Conservation (phyloP, 2,113 vertebrate species). For the Cochlearius cochlearius region DNA sequence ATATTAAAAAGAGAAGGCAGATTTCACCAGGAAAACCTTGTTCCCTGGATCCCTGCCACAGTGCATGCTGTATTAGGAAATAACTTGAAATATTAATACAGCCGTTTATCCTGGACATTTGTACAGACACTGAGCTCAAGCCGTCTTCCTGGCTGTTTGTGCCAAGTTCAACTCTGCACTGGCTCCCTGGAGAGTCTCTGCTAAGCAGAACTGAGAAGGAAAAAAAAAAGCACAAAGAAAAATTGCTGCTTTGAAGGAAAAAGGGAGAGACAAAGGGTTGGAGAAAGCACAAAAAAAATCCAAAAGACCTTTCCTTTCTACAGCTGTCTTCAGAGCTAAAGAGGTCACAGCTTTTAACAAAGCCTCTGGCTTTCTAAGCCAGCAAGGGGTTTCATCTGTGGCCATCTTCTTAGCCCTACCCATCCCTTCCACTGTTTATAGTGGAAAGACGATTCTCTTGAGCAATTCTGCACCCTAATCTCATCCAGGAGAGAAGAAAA, state of each 20-base stretch:
- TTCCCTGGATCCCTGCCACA: background rate
- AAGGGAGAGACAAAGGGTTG: background rate
- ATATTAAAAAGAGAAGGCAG: background rate
- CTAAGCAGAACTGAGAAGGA: background rate
- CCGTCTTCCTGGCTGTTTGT: background rate
- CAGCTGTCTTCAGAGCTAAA: background rate
- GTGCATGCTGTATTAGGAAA: background rate
- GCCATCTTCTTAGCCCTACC: background rate
- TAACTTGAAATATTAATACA: constrained; percentile 16
- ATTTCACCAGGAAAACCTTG: background rate
- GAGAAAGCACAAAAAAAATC: background rate
- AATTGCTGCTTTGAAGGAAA: background rate
- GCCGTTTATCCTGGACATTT: constrained; percentile 6
- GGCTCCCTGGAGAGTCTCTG: background rate
- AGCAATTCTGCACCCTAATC: background rate
- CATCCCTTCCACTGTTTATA: background rate
- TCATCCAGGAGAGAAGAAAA: background rate
- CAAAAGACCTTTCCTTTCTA: background rate
- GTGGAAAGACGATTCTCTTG: background rate
- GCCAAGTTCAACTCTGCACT: background rate
- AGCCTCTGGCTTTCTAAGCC: background rate
- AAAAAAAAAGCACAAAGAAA: background rate
- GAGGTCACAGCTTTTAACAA: background rate
- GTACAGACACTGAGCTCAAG: background rate
- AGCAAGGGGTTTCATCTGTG: background rate